Conservation (phyloP, 2,888 invertebrate genomes). For the Escarpia spicata region DNA sequence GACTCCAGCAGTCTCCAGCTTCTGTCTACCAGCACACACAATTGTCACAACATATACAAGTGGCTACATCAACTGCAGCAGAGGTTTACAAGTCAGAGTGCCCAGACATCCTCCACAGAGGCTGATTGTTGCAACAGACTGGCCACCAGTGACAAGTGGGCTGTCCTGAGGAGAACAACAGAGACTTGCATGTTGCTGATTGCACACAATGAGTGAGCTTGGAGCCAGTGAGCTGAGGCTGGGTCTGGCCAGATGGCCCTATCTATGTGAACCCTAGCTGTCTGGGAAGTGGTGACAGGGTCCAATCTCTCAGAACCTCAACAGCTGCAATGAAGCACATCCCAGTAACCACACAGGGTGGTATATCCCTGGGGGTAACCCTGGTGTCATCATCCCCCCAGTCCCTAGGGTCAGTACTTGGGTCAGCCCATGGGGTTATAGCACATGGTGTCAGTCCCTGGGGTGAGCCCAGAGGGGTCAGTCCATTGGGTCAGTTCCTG, state of each 20-base stretch:
- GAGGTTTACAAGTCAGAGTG: not conserved
- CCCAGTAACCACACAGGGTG: not conserved
- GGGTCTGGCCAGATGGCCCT: not conserved
- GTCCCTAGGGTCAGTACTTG: not conserved
- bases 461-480: no score
- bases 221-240: not conserved
- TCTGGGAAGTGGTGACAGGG: conserved; percentile 6
- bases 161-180: not conserved
- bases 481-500: no score
- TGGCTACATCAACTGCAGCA: no score
- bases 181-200: not conserved
- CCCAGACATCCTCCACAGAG: not conserved
- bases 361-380: not conserved
- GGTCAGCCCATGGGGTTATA: not conserved
- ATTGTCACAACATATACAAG: not conserved
- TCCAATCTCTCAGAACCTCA: not conserved
- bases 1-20: not conserved
- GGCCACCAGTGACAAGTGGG: not conserved
- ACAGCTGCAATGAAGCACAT: not conserved
- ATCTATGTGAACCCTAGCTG: not conserved
- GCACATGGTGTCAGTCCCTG: no score
- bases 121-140: no score
- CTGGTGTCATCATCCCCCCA: not conserved
- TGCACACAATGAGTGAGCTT: not conserved
- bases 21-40: not conserved